Conservation (phyloP, 2,113 vertebrate genomes). For the Xerus inauris region DNA sequence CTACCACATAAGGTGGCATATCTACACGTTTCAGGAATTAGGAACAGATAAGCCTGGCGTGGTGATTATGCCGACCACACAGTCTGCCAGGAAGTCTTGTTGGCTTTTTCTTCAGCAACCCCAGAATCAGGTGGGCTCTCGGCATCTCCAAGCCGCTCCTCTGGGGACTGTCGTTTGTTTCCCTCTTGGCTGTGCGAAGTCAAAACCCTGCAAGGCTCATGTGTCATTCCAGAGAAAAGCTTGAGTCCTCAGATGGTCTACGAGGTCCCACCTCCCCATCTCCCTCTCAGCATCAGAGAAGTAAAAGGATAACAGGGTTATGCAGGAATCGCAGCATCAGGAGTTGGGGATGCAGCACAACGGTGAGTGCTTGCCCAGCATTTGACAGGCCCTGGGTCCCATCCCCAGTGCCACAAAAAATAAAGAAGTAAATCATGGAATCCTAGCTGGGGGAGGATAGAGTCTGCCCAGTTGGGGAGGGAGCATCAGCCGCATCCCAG, state of each 20-base stretch:
- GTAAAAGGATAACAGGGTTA: not conserved
- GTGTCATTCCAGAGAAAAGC: not conserved
- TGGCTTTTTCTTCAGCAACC: not conserved
- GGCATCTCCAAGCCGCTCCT: fast-evolving
- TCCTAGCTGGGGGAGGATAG: too few relatives aligned
- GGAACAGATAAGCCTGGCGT: not conserved
- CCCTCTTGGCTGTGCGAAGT: not conserved
- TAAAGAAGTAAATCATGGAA: too few relatives aligned
- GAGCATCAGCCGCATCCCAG: not conserved
- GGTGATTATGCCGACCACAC: not conserved
- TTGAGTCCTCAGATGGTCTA: not conserved
- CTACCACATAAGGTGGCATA: too few relatives aligned
- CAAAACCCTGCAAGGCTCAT: not conserved
- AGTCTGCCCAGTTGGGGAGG: not conserved
- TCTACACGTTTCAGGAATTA: too few relatives aligned
- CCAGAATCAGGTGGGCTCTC: not conserved
- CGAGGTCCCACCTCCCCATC: not conserved
- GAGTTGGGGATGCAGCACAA: too few relatives aligned
- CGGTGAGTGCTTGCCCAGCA: too few relatives aligned
- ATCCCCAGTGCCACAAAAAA: not conserved
- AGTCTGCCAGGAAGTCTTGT: not conserved
- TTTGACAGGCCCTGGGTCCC: not conserved
- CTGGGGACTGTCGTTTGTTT: too few relatives aligned
- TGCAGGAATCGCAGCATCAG: not conserved
- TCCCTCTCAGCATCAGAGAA: too few relatives aligned